Percentiles rank a stretch among this genome's conserved stretches.
These are phyloP conservation scores for Calyptommatus sinebrachiatus DNA, from an alignment of 2,113 vertebrate genomes.

Conservation along the genomic window DNA sequence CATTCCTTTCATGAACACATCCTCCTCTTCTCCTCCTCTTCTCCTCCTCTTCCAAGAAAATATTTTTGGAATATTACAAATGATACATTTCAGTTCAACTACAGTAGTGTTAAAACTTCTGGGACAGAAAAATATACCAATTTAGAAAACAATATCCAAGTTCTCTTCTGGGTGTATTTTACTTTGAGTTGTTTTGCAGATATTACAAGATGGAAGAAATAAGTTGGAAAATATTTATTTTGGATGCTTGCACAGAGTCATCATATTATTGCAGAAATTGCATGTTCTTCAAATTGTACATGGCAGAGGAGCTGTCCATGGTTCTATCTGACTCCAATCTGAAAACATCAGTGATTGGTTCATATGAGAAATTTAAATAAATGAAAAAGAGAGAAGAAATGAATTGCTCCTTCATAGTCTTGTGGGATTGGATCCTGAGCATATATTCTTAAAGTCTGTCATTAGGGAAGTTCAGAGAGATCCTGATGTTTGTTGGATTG, in stretches of 20 bases:
- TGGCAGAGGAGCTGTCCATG: constrained; percentile 26
- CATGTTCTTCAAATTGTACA: background rate
- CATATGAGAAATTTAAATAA: background rate
- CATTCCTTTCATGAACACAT: background rate
- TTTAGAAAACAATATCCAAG: background rate
- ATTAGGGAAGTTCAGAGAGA: background rate
- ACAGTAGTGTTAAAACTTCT: background rate
- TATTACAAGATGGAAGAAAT: background rate
- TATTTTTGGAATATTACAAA: background rate
- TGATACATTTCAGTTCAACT: background rate
- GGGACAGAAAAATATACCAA: background rate
- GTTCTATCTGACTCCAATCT: background rate
- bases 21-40: too few species aligned
- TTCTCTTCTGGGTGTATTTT: background rate
- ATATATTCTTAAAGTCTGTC: background rate
- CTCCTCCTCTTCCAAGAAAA: background rate
- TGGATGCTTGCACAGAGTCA: background rate
- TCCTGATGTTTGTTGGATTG: background rate
- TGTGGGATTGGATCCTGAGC: background rate
- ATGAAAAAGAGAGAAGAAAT: background rate
- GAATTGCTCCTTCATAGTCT: background rate
- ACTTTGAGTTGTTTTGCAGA: background rate
- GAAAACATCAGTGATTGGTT: background rate
- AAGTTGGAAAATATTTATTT: background rate
- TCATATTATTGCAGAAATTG: background rate